Evolutionary conservation across 1,140 invertebrate genomes (phyloP).

Genomic region (Medauroidea extradentata): DNA sequence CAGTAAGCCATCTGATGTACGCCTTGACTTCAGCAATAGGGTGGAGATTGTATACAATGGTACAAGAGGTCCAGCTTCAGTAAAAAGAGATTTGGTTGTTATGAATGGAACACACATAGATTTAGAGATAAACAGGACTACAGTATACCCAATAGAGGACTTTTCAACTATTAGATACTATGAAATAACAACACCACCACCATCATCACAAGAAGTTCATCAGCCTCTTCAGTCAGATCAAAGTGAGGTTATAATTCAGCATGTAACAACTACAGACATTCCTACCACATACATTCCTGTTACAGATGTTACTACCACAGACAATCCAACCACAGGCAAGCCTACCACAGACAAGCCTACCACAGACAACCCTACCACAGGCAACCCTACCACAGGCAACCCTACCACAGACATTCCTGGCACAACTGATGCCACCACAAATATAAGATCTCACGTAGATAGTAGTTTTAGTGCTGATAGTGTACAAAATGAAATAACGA

Average conservation of each 20-base stretch:
- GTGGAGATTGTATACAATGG: not conserved
- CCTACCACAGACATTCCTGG: not conserved
- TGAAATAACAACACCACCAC: not conserved
- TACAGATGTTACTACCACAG: not conserved
- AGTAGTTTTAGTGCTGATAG: too few species aligned
- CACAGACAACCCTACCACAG: too few species aligned
- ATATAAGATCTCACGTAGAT: too few species aligned
- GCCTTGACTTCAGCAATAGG: not conserved
- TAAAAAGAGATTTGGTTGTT: not conserved
- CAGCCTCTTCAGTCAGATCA: not conserved
- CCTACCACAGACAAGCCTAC: too few species aligned
- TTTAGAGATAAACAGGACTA: not conserved
- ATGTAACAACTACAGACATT: not conserved
- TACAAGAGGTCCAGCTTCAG: not conserved
- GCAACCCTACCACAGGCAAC: too few species aligned
- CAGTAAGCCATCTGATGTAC: too few species aligned
- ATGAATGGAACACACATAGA: not conserved
- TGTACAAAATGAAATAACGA: too few species aligned
- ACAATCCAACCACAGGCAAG: too few species aligned
- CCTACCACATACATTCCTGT: not conserved
- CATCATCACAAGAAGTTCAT: not conserved
- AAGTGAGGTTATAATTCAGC: not conserved
- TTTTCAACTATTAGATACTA: not conserved
- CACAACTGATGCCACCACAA: not conserved
- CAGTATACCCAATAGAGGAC: not conserved